Base-by-base conservation (phyloP, 2,888 invertebrate genomes). In the Hirtodrosophila duncani region DNA sequence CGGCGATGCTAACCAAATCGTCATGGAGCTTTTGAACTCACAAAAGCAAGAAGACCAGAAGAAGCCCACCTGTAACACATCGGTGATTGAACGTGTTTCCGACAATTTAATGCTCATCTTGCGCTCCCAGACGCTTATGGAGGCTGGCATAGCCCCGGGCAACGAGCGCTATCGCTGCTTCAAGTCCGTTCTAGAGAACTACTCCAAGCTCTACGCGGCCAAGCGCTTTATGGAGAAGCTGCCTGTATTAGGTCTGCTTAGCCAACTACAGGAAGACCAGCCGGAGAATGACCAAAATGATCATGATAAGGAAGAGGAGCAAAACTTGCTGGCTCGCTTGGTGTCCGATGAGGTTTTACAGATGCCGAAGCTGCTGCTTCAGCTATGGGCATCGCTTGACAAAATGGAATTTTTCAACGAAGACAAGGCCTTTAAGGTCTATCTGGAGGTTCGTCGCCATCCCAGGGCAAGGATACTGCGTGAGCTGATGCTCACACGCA, bases 371-470 rank as follows among this genome's bases (percentile, higher is more conserved):
- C 58, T 70, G 17, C 13, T 70, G 31, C 70, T 55, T 5, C 75
- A 78, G 33, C 59, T 79, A 6, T 56, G 50, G 56, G 3, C 16
- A 2, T 74, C 75, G 3, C 48, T 74, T 8, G 71, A 66, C 24
- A 49, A 74, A 10, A 70, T 70, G 69, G 55, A 70, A 20, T 70
- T 74, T 50, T 69, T 78, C 33, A 69, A 74, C 29, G 79, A 70
- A 41, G 79, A 74, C 10, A 50, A 52, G 5, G 69, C 69, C 3
- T 79, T 79, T 26, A 70, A 65, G 27, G 69, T 69, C 10, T 70
- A 69, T n/a, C 30, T 70, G 30, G 70, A 74, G 33, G 75, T 59
- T 0, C 58, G 69, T 3, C 44, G 48, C 9, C 50, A 66, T 37
- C 79, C 71, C 0, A 39, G 79, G 6, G 67, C 55, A 0, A 56